Conservation (phyloP, 2,888 invertebrate genomes). For the Lasioglossum calceatum region DNA sequence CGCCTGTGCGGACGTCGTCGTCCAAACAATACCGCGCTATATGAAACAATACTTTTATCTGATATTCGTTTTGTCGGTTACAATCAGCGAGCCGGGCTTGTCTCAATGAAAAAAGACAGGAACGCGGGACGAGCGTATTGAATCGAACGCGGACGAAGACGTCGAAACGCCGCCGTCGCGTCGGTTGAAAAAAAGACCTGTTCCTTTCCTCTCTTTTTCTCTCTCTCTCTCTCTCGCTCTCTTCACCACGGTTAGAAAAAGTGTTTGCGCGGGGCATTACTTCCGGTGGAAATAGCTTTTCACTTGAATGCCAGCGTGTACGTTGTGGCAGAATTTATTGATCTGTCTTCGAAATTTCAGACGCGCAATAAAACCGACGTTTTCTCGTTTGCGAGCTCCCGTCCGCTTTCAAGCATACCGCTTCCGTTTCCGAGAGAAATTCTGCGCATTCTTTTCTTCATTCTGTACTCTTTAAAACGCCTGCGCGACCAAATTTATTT, state of each 20-base stretch:
- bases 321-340: background rate
- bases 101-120: background rate
- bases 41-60: conserved; percentile 49
- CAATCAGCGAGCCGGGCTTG: conserved; percentile 36
- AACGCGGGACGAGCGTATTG: background rate
- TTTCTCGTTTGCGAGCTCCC: background rate
- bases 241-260: background rate
- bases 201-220: background rate
- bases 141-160: conserved; percentile 35
- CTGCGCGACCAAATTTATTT: background rate
- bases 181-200: background rate
- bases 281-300: conserved; percentile 23
- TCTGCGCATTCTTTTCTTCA: background rate
- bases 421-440: background rate
- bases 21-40: conserved; percentile 28
- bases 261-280: conserved; percentile 8
- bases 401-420: background rate
- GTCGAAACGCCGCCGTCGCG: background rate
- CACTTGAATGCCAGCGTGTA: background rate
- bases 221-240: background rate
- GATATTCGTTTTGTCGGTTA: conserved; percentile 32
- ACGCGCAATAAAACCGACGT: background rate
- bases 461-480: background rate
- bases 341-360: conserved; percentile 9
- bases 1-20: background rate